A percentile compares a stretch with the other conserved stretches of the same genome.
Evolutionary conservation across 2,888 invertebrate species (phyloP).

Genomic region (Agapostemon virescens): DNA sequence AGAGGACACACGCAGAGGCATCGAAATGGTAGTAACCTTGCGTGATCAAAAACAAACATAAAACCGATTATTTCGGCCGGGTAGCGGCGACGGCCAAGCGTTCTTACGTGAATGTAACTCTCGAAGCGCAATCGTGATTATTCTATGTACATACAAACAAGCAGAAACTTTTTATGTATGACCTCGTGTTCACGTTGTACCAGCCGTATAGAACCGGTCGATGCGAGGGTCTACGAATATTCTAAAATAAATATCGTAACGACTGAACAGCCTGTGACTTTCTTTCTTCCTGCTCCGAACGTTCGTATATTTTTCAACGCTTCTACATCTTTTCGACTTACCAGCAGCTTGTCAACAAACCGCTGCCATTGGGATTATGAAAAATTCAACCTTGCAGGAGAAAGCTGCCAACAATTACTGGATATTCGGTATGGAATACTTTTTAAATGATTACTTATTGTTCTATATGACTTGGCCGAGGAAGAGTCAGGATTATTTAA

Average conservation of each 20-base stretch:
- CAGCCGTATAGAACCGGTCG: constrained; percentile 32
- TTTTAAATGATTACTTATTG: not conserved
- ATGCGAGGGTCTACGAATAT: constrained; percentile 52
- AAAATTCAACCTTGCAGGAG: not conserved
- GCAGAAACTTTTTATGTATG: constrained; percentile 60
- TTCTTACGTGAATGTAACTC: constrained; percentile 43
- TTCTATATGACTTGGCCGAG: no score
- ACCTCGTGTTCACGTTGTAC: constrained; percentile 41
- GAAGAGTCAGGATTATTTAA: no score
- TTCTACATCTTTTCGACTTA: not conserved
- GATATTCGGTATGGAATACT: not conserved
- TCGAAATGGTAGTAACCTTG: constrained; percentile 37
- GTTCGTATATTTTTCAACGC: not conserved
- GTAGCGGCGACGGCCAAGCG: constrained; percentile 19
- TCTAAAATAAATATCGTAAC: constrained; percentile 60
- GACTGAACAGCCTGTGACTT: constrained; percentile 40
- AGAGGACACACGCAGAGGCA: not conserved
- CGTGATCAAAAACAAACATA: constrained; percentile 19
- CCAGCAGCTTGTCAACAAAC: not conserved
- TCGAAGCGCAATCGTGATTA: constrained; percentile 45
- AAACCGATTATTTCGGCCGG: constrained; percentile 39
- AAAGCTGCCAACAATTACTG: not conserved
- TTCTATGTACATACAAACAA: constrained; percentile 54
- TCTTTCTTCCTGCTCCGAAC: not conserved
- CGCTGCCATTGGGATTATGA: not conserved